phyloP scores from a whole-genome alignment of 1,140 invertebrate genomes.

The Artemia franciscana region DNA sequence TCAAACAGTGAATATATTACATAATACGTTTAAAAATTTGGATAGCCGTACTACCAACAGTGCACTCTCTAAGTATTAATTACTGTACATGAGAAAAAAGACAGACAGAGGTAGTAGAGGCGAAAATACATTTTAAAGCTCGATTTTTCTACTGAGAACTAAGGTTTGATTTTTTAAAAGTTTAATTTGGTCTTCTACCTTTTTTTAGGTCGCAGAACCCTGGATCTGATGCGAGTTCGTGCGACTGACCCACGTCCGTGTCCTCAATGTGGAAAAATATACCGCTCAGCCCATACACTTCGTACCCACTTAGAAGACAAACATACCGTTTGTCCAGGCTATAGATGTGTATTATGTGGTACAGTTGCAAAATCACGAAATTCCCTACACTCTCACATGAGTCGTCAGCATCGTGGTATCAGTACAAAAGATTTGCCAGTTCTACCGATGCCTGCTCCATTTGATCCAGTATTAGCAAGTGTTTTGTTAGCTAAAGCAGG shows the following conservation, averaged over 20 bases:
- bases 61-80: no score
- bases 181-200: no score
- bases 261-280: constrained; percentile 73
- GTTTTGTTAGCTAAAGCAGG: constrained; percentile 59
- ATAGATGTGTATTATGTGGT: constrained; percentile 67
- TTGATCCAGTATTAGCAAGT: constrained; percentile 59
- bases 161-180: no score
- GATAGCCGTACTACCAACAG: no score
- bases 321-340: constrained; percentile 72
- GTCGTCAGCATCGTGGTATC: constrained; percentile 66
- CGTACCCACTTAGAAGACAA: constrained; percentile 75
- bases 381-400: constrained; percentile 76
- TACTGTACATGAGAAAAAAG: no score
- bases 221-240: constrained; percentile 59
- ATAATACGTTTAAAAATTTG: no score
- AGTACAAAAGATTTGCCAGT: constrained; percentile 75
- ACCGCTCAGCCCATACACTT: constrained; percentile 65
- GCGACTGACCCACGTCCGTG: constrained; percentile 73
- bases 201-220: constrained; percentile 25
- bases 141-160: no score
- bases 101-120: no score
- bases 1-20: no score
- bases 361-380: constrained; percentile 76
- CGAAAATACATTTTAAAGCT: no score
- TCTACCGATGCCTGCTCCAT: constrained; percentile 65